Conservation (phyloP, 1,140 invertebrate genomes). For the Drosophila pallidifrons region DNA sequence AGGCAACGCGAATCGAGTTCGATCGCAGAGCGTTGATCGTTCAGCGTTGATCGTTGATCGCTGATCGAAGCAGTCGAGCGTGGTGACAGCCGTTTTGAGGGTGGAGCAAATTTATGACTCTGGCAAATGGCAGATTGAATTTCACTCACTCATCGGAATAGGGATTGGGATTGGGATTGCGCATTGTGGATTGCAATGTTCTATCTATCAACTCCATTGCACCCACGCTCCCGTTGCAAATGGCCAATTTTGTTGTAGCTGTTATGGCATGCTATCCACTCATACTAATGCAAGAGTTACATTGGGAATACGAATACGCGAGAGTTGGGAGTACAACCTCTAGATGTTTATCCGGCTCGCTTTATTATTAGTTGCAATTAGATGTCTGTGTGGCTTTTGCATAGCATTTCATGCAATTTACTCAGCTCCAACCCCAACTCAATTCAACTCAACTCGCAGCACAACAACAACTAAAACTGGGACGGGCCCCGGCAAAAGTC, state of each 20-base stretch:
- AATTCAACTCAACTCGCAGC: too few species aligned
- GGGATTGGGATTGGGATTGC: slow-evolving; percentile 1
- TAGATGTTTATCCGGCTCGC: slow-evolving; percentile 69
- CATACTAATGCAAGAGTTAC: neutral
- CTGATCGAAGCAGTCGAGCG: slow-evolving; percentile 60
- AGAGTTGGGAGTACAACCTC: slow-evolving; percentile 27
- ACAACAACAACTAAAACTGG: slow-evolving; percentile 6
- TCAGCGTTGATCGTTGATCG: slow-evolving; percentile 6
- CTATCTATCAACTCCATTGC: slow-evolving; percentile 31
- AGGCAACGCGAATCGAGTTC: neutral
- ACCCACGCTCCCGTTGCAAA: slow-evolving; percentile 54
- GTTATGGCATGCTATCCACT: slow-evolving; percentile 45
- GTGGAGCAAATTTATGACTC: slow-evolving; percentile 60
- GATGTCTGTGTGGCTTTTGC: slow-evolving; percentile 74
- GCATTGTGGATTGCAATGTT: slow-evolving; percentile 28
- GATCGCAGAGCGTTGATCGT: neutral
- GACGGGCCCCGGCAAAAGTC: slow-evolving; percentile 7
- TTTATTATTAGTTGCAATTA: slow-evolving; percentile 83
- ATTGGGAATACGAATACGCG: slow-evolving; percentile 2
- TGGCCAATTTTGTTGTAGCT: slow-evolving; percentile 41
- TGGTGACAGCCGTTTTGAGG: slow-evolving; percentile 77
- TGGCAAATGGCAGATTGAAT: slow-evolving; percentile 65
- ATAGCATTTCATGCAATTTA: slow-evolving; percentile 72
- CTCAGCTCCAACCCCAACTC: slow-evolving; percentile 1
- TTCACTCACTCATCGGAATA: slow-evolving; percentile 35